Conservation (phyloP, 2,113 vertebrate genomes). For the Ornithorhynchus anatinus region DNA sequence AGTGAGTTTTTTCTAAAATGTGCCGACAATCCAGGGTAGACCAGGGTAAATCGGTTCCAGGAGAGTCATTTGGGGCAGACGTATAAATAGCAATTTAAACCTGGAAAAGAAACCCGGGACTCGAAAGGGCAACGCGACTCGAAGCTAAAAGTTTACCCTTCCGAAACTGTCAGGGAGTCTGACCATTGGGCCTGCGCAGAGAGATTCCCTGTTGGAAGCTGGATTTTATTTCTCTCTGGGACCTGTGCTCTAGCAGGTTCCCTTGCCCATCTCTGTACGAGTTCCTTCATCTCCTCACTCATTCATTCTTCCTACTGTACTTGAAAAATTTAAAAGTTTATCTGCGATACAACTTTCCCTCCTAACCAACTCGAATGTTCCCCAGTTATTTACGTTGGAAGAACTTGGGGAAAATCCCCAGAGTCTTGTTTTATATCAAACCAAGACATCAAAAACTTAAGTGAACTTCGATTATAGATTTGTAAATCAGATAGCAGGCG, state of each 20-base stretch:
- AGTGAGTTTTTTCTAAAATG: not conserved
- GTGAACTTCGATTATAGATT: not conserved
- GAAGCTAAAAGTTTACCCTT: not conserved
- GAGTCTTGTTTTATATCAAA: not conserved
- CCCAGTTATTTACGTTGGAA: slow-evolving; percentile 3
- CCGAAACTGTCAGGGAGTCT: not conserved
- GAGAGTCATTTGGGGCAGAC: not conserved
- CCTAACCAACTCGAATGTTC: too few relatives aligned
- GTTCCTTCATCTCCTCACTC: not conserved
- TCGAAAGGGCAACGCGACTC: slow-evolving; percentile 3
- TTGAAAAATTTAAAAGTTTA: not conserved
- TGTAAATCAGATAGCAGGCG: slow-evolving; percentile 6
- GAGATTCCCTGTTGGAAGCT: not conserved
- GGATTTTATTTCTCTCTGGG: not conserved
- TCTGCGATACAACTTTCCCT: not conserved
- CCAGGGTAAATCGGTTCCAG: not conserved
- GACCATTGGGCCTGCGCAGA: not conserved
- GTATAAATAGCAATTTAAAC: not conserved
- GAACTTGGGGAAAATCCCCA: slow-evolving; percentile 2
- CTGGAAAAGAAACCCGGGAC: not conserved
- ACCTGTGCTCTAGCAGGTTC: not conserved
- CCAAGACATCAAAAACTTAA: not conserved
- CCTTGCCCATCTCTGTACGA: not conserved
- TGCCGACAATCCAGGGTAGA: not conserved
- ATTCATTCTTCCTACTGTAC: not conserved